Percentiles rank a stretch among this genome's conserved stretches.
Conservation (phyloP, 2,888 invertebrate genomes). For the Hedya salicella region DNA sequence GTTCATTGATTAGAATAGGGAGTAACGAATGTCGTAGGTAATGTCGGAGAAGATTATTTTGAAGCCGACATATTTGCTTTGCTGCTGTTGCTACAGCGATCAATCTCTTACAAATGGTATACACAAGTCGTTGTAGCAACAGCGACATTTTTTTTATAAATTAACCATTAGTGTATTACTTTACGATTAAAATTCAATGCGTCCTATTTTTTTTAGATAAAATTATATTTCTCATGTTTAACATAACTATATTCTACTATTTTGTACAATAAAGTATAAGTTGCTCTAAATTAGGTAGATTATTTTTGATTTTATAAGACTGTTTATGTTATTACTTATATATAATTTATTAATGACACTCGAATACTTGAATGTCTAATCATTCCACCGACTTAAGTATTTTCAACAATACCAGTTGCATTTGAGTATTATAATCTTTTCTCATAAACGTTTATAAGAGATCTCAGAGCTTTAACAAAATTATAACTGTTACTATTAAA, state of each 20-base stretch:
- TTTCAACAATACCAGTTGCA: constrained; percentile 67
- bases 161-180: constrained; percentile 48
- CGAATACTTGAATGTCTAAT: constrained; percentile 68
- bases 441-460: constrained; percentile 52
- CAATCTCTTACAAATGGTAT: constrained; percentile 37
- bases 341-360: constrained; percentile 66
- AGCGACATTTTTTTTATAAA: constrained; percentile 55
- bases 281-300: constrained; percentile 66
- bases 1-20: constrained; percentile 74
- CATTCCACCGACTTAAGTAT: constrained; percentile 82
- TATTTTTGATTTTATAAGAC: constrained; percentile 76
- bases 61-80: constrained; percentile 30
- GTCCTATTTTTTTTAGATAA: constrained; percentile 63
- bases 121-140: constrained; percentile 53
- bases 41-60: constrained; percentile 42
- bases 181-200: constrained; percentile 51
- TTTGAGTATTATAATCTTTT: constrained; percentile 71
- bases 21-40: constrained; percentile 51
- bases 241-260: constrained; percentile 57
- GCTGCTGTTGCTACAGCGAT: constrained; percentile 57
- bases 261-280: constrained; percentile 65
- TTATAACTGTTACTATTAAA: constrained; percentile 44
- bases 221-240: constrained; percentile 58
- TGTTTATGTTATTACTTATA: constrained; percentile 71
- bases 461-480: constrained; percentile 68